Percentiles rank a stretch among this genome's conserved stretches.
Conservation (phyloP, 92 coral and sea anemone genomes). For the Porites evermanni region DNA sequence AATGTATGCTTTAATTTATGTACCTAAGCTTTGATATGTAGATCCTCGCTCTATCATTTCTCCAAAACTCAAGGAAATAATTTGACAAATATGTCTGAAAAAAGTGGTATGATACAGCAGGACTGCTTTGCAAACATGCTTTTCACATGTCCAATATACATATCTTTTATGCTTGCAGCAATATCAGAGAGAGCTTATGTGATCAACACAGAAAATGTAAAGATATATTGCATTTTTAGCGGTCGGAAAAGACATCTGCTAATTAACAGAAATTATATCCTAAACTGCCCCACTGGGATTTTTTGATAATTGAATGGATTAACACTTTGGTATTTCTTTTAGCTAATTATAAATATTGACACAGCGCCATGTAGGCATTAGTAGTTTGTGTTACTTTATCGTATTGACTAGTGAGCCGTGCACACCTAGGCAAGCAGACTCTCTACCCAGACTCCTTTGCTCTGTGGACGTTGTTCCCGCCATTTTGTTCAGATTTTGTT, state of each 20-base stretch:
- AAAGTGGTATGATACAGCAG: background rate
- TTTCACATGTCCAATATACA: background rate
- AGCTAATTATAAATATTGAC: background rate
- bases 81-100: slow-evolving; percentile 12
- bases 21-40: background rate
- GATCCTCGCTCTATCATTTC: background rate
- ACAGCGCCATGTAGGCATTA: background rate
- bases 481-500: too few relatives aligned
- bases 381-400: too few relatives aligned
- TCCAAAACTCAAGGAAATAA: background rate
- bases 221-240: too few relatives aligned
- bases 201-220: background rate
- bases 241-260: too few relatives aligned
- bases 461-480: too few relatives aligned
- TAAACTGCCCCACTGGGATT: background rate
- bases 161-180: background rate
- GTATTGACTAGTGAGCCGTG: too few relatives aligned
- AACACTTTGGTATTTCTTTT: background rate
- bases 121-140: background rate
- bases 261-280: background rate
- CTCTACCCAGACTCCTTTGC: too few relatives aligned
- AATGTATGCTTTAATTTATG: too few relatives aligned
- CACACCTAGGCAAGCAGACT: too few relatives aligned
- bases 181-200: background rate
- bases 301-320: background rate